Evolutionary conservation across 1,140 invertebrate genomes (phyloP), one percentile per base, ranked within the genome.

Genomic region (Drosophila sproati): DNA sequence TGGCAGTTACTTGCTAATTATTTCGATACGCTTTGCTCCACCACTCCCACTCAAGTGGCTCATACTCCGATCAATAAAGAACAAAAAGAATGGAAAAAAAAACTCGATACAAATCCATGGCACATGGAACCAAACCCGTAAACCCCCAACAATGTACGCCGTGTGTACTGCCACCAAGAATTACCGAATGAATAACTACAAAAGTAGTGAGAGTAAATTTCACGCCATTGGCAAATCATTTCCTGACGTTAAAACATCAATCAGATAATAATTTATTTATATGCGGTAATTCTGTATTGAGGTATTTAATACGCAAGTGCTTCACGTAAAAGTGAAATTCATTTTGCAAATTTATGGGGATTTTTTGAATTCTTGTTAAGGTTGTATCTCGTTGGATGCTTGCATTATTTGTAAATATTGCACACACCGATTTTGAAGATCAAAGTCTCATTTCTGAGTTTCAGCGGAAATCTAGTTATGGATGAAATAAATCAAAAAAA

Each of bases 221-320:
- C 83, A 87, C 83, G 83, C 83, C 79, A 82, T 88, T 82, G 79
- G 64, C 79, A 82, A 87, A 82, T 68, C 79, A 77, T 79, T 87
- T 88, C 67, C 82, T 86, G 80, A 77, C 76, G 74, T 75, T 63
- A 87, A 87, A 73, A 63, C 82, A 86, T 86, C 82, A 87, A 86
- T 86, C 82, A 87, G 82, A 76, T 70, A 61, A 73, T 73, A 41
- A 29, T 34, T 62, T 50, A 51, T 50, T 51, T 50, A 39, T 50
- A 48, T 45, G 51, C 50, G 10, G 29, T 37, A 37, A 28, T 55
- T 8, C 12, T 37, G 54, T 55, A 55, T 28, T 39, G 8, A 55
- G 54, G 34, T 34, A 64, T 64, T 55, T 32, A 32, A 35, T 45
- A 54, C 32, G 37, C 28, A 29, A 4, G 10, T 35, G 8, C 3